Base-by-base conservation (phyloP, 2,113 vertebrate species). In the Ifrita kowaldi region DNA sequence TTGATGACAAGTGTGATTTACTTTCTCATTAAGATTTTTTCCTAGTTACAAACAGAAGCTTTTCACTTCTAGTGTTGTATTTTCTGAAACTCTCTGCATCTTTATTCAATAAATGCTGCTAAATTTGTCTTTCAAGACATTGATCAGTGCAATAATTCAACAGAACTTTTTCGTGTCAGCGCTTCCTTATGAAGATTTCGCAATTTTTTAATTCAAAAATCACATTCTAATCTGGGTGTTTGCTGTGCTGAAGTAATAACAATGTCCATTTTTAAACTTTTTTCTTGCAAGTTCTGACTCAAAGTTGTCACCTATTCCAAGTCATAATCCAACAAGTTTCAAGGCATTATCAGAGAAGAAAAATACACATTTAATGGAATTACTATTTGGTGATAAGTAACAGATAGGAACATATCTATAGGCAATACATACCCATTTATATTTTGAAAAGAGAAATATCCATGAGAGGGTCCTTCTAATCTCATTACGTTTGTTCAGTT, bases 401-500 rank as follows among this genome's bases (percentile, higher is more conserved):
- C 19, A 65, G 73, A 53, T 10, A 79, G 49, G 53, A 85, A n/a
- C 14, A 76, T 73, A 92, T 69, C 19, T 42, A 62, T 64, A 64
- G 67, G 84, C 23, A 50, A 68, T 76, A 59, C 3, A 44, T 63
- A 77, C 21, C 37, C 30, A 59, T 84, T 88, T 88, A 35, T 74
- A 37, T 80, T 37, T 23, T 69, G 50, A 90, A 90, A 91, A 32
- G 33, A 89, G 46, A 90, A 91, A 59, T 65, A 91, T 67, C 74
- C 16, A 3, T 90, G 57, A 77, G 26, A 59, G 4, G 9, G 16
- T 27, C 15, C 32, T 75, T 59, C 42, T 90, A 93, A 94, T 91
- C 87, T 91, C 67, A 83, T 96, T 93, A 59, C 17, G 41, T 93
- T 95, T 80, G 24, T 74, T 91, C 78, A 80, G 46, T 68, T 85